A percentile compares a stretch with the other conserved stretches of the same genome.
Conservation (phyloP, 2,113 vertebrate species). For the Silurus asotus region DNA sequence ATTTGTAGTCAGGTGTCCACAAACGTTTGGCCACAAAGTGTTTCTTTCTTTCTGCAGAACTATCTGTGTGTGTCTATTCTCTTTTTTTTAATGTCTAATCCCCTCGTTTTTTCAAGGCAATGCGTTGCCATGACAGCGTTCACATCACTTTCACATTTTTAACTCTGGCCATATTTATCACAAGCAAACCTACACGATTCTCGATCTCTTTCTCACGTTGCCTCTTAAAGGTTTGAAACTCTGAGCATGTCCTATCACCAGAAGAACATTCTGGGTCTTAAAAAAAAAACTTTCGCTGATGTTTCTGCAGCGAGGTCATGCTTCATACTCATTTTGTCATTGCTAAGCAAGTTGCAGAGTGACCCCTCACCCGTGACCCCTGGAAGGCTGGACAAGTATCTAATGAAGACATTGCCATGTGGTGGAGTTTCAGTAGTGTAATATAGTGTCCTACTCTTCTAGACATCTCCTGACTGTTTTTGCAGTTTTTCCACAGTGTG, state of each 20-base stretch:
- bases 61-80: background rate
- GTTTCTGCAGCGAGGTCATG: background rate
- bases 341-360: background rate
- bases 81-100: background rate
- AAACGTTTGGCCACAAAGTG: too few species aligned
- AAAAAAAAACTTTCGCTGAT: background rate
- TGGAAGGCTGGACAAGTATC: background rate
- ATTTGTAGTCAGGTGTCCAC: too few species aligned
- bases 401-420: background rate
- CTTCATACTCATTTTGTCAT: constrained; percentile 16
- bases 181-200: background rate
- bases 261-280: constrained; percentile 3
- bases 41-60: background rate
- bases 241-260: background rate
- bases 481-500: background rate
- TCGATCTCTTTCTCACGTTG: background rate
- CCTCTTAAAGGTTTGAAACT: background rate
- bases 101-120: background rate
- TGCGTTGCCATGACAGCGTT: background rate
- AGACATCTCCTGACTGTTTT: background rate
- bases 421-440: constrained; percentile 12
- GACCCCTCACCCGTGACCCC: constrained; percentile 10
- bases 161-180: constrained; percentile 3
- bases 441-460: background rate
- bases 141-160: background rate